Evolutionary conservation across 92 coral and sea anemone genomes (phyloP).

Genomic region (Porites rus): DNA sequence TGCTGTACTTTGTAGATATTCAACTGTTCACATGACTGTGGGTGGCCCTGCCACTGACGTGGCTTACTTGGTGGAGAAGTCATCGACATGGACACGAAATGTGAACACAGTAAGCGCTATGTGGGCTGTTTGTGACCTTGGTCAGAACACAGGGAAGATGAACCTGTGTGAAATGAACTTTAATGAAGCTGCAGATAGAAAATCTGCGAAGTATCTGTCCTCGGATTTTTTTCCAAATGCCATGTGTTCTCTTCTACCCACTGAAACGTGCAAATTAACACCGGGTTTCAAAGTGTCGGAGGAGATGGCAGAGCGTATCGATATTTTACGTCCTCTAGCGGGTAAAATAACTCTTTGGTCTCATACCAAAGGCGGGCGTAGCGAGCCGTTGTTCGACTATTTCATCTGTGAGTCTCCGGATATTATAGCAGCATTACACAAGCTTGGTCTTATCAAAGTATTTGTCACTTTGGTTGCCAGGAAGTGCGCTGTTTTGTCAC

Average conservation of each 20-base stretch:
- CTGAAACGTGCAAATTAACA: conserved; percentile 15
- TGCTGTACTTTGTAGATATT: neutral
- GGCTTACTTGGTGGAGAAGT: conserved; percentile 3
- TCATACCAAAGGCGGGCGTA: conserved; percentile 1
- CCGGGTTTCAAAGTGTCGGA: neutral
- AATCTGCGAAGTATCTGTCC: neutral
- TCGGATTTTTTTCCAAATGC: neutral
- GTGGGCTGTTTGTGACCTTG: conserved; percentile 21
- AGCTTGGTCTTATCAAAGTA: neutral
- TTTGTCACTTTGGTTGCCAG: neutral
- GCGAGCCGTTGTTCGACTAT: conserved; percentile 7
- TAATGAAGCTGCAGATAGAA: conserved; percentile 9
- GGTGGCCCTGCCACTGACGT: conserved; percentile 20
- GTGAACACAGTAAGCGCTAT: neutral
- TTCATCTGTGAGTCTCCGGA: conserved; percentile 21
- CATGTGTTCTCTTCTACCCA: conserved; percentile 2
- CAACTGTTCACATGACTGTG: neutral
- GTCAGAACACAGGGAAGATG: conserved; percentile 6
- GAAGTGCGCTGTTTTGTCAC: neutral
- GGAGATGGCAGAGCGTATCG: neutral
- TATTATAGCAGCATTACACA: neutral
- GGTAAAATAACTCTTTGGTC: conserved; percentile 12
- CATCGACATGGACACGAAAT: neutral
- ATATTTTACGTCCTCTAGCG: neutral
- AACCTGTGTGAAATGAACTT: conserved; percentile 13